Percentiles rank a stretch among this genome's conserved stretches.
These are phyloP conservation scores for Oreochromis grahami DNA, from an alignment of 2,797 vertebrate species.

Conservation along the genomic window DNA sequence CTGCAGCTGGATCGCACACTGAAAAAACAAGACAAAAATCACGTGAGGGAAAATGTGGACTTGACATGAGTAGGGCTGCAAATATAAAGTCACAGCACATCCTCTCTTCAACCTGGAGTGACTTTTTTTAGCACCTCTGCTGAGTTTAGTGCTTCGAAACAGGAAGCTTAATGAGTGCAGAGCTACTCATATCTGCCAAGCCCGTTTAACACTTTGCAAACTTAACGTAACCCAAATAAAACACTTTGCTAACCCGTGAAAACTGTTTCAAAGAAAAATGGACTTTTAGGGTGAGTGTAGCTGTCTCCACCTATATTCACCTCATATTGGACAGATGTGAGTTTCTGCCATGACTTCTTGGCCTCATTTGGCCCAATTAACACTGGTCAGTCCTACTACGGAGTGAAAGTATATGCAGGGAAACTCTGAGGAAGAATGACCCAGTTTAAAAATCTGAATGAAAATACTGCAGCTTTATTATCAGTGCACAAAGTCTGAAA, in stretches of 20 bases:
- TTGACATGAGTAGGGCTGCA: rapidly evolving
- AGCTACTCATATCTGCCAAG: background rate
- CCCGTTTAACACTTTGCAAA: background rate
- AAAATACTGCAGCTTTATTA: background rate
- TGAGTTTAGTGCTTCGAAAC: background rate
- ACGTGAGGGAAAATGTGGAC: background rate
- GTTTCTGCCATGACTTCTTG: rapidly evolving
- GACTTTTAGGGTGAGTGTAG: background rate
- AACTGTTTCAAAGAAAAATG: rapidly evolving
- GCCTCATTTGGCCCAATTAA: background rate
- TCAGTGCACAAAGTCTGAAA: background rate
- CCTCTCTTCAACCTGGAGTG: background rate
- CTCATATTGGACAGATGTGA: background rate
- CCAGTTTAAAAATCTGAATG: background rate
- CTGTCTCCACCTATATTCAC: background rate
- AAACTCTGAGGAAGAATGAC: background rate
- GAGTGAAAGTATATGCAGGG: background rate
- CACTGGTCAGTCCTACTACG: rapidly evolving
- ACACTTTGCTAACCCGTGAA: background rate
- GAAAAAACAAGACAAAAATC: background rate
- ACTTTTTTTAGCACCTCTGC: background rate
- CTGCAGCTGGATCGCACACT: background rate
- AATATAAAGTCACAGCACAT: background rate
- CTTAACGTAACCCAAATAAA: background rate
- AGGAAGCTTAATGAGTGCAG: background rate